Percentiles rank a stretch among this genome's conserved stretches.
Conservation (phyloP, 2,113 vertebrate genomes). For the Zosterops pallidus region DNA sequence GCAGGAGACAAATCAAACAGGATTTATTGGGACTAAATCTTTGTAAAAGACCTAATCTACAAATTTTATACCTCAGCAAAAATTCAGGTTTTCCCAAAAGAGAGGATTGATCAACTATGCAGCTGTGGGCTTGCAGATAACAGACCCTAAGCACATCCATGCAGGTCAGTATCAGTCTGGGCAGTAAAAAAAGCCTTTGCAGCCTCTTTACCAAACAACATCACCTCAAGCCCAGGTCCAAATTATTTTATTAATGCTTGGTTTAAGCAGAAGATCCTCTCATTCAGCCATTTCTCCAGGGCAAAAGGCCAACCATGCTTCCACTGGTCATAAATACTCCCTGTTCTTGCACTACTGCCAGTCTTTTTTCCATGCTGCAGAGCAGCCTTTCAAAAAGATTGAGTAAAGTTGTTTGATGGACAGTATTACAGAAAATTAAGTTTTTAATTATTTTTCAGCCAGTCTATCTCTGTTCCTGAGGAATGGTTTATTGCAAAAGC, state of each 20-base stretch:
- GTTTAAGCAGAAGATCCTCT: neutral
- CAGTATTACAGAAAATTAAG: neutral
- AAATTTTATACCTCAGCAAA: neutral
- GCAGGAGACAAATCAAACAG: neutral
- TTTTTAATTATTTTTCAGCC: slow-evolving; percentile 12
- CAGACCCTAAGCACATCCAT: neutral
- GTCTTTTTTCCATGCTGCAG: neutral
- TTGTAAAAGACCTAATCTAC: neutral
- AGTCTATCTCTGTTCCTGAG: neutral
- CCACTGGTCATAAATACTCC: neutral
- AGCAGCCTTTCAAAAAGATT: neutral
- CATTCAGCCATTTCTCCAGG: neutral
- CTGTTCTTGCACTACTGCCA: neutral
- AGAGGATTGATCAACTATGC: neutral
- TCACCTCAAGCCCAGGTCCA: neutral
- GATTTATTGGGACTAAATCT: neutral
- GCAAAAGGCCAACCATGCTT: neutral
- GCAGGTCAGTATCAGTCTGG: neutral
- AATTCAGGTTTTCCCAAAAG: neutral
- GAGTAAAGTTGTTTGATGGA: neutral
- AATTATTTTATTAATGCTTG: neutral
- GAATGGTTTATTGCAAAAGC: slow-evolving; percentile 15
- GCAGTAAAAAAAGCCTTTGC: neutral
- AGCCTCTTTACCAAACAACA: neutral
- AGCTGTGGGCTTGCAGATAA: neutral